A percentile compares a stretch with the other conserved stretches of the same genome.
Conservation (phyloP, 2,888 invertebrate species). For the Cryptocephalus moraei region DNA sequence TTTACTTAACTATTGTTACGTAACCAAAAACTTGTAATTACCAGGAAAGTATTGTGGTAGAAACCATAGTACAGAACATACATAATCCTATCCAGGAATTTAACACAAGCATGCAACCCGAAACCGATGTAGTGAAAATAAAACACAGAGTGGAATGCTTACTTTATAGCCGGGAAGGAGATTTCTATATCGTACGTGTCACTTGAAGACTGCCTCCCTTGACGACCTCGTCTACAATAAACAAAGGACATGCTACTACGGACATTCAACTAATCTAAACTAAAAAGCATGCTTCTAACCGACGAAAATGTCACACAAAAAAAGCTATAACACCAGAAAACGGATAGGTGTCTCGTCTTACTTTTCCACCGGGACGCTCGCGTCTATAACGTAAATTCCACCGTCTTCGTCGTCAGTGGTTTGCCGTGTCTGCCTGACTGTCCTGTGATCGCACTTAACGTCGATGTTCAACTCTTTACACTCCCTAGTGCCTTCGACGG, state of each 20-base stretch:
- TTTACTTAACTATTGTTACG: neutral
- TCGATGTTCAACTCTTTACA: conserved; percentile 86
- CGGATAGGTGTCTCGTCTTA: conserved; percentile 41
- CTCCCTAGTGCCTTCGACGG: conserved; percentile 76
- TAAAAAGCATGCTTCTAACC: conserved; percentile 15
- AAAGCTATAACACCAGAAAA: too few relatives aligned
- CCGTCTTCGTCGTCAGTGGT: conserved; percentile 51
- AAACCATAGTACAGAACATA: neutral
- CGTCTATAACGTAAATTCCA: conserved; percentile 72
- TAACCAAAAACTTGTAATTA: neutral
- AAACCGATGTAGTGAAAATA: conserved; percentile 1
- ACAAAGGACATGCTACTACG: conserved; percentile 4
- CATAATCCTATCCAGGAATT: too few relatives aligned
- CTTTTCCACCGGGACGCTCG: conserved; percentile 77
- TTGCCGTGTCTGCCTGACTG: conserved; percentile 55
- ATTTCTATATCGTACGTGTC: conserved; percentile 88
- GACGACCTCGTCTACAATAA: conserved; percentile 60
- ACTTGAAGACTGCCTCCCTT: conserved; percentile 78
- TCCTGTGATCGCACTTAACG: conserved; percentile 81
- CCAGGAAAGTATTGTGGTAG: neutral
- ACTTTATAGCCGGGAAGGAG: conserved; percentile 87
- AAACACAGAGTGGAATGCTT: conserved; percentile 37
- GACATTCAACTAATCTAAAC: conserved; percentile 26
- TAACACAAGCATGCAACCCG: conserved; percentile 7
- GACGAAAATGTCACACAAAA: neutral